Conservation (phyloP, 2,113 vertebrate species). For the Corythaixoides concolor region DNA sequence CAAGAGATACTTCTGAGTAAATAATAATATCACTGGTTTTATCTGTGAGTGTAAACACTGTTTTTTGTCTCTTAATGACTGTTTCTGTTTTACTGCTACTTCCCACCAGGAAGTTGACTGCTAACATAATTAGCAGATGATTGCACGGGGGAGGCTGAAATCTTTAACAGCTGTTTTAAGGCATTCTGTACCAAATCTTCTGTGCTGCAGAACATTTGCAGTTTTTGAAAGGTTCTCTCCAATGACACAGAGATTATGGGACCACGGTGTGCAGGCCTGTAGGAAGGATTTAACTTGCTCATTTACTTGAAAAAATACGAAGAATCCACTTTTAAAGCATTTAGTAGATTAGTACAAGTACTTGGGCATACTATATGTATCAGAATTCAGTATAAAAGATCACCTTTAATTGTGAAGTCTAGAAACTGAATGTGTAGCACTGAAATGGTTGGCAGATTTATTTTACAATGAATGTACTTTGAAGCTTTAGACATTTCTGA, state of each 20-base stretch:
- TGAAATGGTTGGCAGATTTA: not conserved
- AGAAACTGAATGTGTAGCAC: not conserved
- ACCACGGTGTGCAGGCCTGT: not conserved
- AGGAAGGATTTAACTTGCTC: not conserved
- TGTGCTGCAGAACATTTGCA: not conserved
- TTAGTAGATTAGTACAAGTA: not conserved
- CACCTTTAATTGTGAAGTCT: not conserved
- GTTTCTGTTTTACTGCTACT: slow-evolving; percentile 62
- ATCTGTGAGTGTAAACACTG: slow-evolving; percentile 44
- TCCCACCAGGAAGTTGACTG: slow-evolving; percentile 62
- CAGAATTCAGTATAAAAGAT: not conserved
- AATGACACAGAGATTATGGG: not conserved
- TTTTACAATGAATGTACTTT: not conserved
- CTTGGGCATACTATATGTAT: not conserved
- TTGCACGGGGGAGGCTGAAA: slow-evolving; percentile 37
- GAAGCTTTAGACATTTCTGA: not conserved
- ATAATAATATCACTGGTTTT: slow-evolving; percentile 36
- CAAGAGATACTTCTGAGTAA: slow-evolving; percentile 12
- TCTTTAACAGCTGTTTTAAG: slow-evolving; percentile 53
- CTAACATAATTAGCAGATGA: slow-evolving; percentile 65
- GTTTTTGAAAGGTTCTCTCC: not conserved
- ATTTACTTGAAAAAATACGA: not conserved
- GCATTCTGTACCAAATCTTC: slow-evolving; percentile 1
- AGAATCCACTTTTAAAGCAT: not conserved
- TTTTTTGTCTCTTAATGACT: slow-evolving; percentile 47